Percentiles rank a stretch among this genome's conserved stretches.
Evolutionary conservation across 2,797 vertebrate species (phyloP).

Genomic region (Sebastes trivittatus): DNA sequence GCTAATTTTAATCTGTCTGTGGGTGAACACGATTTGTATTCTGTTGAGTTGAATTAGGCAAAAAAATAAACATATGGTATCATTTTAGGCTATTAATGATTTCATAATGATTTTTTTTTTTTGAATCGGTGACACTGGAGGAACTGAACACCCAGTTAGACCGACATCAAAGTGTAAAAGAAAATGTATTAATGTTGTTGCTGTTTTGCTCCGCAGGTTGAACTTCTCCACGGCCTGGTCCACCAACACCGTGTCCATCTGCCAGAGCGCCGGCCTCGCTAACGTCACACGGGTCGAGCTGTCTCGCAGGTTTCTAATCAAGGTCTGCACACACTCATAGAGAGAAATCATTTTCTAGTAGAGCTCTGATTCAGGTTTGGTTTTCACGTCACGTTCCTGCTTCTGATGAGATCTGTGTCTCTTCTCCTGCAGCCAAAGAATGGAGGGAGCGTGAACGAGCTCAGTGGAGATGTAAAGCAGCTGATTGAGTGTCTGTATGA

Average conservation of each 20-base stretch:
- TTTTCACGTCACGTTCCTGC: neutral
- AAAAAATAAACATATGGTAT: neutral
- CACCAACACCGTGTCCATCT: conserved; percentile 92
- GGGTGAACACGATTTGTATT: neutral
- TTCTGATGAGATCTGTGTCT: neutral
- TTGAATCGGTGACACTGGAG: neutral
- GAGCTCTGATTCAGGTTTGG: neutral
- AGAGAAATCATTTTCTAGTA: neutral
- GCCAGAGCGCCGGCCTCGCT: conserved; percentile 83
- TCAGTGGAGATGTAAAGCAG: conserved; percentile 61
- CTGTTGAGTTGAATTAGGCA: neutral
- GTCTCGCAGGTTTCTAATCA: conserved; percentile 87
- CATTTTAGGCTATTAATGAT: no score
- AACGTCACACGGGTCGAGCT: conserved; percentile 86
- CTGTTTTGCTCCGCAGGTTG: conserved; percentile 75
- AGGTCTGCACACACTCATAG: conserved; percentile 57
- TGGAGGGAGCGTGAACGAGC: conserved; percentile 3
- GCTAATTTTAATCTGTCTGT: no score
- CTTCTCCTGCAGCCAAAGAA: conserved; percentile 45
- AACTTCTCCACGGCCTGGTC: conserved; percentile 92
- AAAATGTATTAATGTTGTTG: neutral
- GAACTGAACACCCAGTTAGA: neutral
- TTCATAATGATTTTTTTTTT: neutral
- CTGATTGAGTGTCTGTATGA: conserved; percentile 84
- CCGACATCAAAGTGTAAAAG: neutral